Base-by-base conservation (phyloP, 2,888 invertebrate genomes). In the Drosophila mettleri region DNA sequence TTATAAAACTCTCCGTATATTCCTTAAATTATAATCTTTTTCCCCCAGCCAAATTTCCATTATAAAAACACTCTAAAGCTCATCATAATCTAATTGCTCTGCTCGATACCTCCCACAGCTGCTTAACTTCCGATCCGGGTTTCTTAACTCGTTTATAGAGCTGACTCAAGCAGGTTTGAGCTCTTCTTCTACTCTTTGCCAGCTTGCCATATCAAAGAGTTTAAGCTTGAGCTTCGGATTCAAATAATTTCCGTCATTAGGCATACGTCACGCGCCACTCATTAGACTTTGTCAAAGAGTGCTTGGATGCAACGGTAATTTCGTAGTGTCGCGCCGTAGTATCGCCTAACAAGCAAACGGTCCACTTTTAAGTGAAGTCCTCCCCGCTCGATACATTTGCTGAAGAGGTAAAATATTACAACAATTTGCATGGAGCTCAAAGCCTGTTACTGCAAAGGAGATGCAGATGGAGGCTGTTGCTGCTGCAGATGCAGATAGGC, bases 271-370 rank as follows among this genome's bases (percentile, higher is more conserved):
- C 80, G 80, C 54, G 55, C 39, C 58, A 64, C 65, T 71, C 72
- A 72, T 73, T 77, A 54, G 58, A 71, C 64, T 33, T 54, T 58
- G 57, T 64, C 77, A 71, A 57, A 58, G 57, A 52, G 55, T 55
- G 31, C 52, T 48, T 20, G 33, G 68, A 51, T 65, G 72, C 62
- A 81, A 81, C 81, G 86, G 86, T 81, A 86, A 86, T 86, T 76
- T 53, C 62, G 22, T n/a, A 80, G 84, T 88, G 87, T 80, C 85
- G 84, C 75, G 86, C 76, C 78, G 77, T 74, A 69, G 61, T 76
- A 80, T 86, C 66, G 87, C 52, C 76, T 86, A 82, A 86, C 87
- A 86, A 66, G 81, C 89, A 43, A 80, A 82, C 89, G 87, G 81
- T 86, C 89, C 87, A 88, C 70, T 80, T 82, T 80, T 66, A 80